phyloP scores from a whole-genome alignment of 2,888 invertebrate genomes.

The Agrotis segetum region DNA sequence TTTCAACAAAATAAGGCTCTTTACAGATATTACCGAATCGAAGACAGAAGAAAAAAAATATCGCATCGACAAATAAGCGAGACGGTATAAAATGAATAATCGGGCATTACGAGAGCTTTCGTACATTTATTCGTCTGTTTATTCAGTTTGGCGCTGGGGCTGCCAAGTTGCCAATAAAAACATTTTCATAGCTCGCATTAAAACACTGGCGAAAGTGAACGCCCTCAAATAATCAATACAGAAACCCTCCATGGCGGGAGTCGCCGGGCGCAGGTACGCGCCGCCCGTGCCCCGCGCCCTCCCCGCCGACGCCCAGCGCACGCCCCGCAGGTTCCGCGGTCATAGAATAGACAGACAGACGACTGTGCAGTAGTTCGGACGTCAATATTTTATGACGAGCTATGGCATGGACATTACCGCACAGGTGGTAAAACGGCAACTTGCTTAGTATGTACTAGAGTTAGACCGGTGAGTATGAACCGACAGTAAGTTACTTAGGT shows the following conservation, averaged over 20 bases:
- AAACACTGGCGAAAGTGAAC: slow-evolving; percentile 90
- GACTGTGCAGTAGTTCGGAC: slow-evolving; percentile 64
- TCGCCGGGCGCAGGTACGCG: slow-evolving; percentile 85
- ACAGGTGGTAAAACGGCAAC: slow-evolving; percentile 58
- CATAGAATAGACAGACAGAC: slow-evolving; percentile 77
- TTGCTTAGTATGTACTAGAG: slow-evolving; percentile 46
- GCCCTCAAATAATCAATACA: slow-evolving; percentile 79
- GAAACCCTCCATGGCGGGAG: slow-evolving; percentile 73
- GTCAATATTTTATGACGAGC: slow-evolving; percentile 66
- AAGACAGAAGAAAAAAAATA: slow-evolving; percentile 64
- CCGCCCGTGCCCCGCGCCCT: slow-evolving; percentile 70
- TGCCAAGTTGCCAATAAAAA: slow-evolving; percentile 87
- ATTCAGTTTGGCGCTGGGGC: slow-evolving; percentile 77
- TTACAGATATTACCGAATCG: slow-evolving; percentile 62
- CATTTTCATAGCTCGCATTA: slow-evolving; percentile 89
- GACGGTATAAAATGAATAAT: slow-evolving; percentile 77
- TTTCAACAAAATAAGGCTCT: slow-evolving; percentile 63
- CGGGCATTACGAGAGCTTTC: slow-evolving; percentile 76
- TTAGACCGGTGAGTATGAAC: slow-evolving; percentile 32
- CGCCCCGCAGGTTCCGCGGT: slow-evolving; percentile 71
- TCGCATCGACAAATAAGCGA: slow-evolving; percentile 71
- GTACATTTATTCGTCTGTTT: slow-evolving; percentile 80
- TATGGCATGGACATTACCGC: slow-evolving; percentile 54
- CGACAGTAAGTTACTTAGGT: slow-evolving; percentile 33
- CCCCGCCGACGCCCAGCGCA: slow-evolving; percentile 66